Base-by-base conservation (phyloP, 92 coral and sea anemone genomes). In the Diadumene lineata region DNA sequence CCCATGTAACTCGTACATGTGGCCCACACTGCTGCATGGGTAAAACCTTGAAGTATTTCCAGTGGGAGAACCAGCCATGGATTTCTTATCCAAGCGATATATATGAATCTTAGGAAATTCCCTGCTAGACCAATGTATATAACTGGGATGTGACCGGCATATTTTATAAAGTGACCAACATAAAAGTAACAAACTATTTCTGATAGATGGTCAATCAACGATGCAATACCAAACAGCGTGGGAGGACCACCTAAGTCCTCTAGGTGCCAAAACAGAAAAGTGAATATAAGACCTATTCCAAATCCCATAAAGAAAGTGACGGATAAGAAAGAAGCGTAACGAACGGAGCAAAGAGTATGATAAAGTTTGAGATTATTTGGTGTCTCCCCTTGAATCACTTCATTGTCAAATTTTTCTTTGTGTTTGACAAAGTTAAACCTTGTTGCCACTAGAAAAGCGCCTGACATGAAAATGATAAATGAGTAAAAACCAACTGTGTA, bases 21-120 rank as follows among this genome's bases (percentile, higher is more conserved):
- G 21, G 99, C 97, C 99, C 99, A 96, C 1, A 96, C 99, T 7
- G 99, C 99, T 18, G 99, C 99, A 71, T 96, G 97, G 19, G 99
- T 96, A 33, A 96, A 76, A 33, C 99, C 99, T 84, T 96, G 99
- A 19, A 96, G 86, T 51, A 96, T 76, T 66, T 96, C 99, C 17
- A 96, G 85, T 16, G 99, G 99, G 27, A 96, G 85, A 2, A 96
- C 99, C 13, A 86, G 83, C 99, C 99, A 96, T 6, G 99, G 99
- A 69, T 92, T 96, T 76, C 68, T 34, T 18, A 96, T 82, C 82
- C 92, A 89, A 0, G 99, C 88, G 34, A 96, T 96, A 77, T 89
- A 96, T 23, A 92, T 77, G 79, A 96, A 96, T 17, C 99, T 82
- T 10, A 92, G 57, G 9, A 92, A 60, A 63, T 96, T 96, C 28